Percentiles rank a stretch among this genome's conserved stretches.
Conservation (phyloP, 2,113 vertebrate genomes). For the Paratilapia polleni region DNA sequence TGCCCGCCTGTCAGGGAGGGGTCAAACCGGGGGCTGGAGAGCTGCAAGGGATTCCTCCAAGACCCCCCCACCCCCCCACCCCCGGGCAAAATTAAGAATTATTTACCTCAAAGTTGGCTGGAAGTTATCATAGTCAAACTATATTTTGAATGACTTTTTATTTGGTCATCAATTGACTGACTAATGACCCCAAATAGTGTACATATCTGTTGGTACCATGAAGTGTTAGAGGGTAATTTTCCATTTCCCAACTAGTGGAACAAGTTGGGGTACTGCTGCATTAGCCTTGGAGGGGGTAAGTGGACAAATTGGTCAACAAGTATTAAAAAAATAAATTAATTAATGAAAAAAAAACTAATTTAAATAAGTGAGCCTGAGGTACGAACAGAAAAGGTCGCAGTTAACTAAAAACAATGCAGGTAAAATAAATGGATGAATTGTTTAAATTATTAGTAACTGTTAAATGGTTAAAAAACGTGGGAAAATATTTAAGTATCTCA, state of each 20-base stretch:
- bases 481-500: background rate
- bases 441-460: background rate
- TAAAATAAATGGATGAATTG: background rate
- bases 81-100: background rate
- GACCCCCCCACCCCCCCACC: too few relatives aligned
- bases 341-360: background rate
- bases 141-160: background rate
- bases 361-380: background rate
- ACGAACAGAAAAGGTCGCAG: background rate
- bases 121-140: background rate
- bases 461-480: background rate
- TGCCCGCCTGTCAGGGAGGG: constrained; percentile 4
- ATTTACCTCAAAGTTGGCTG: background rate
- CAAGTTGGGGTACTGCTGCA: background rate
- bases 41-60: constrained; percentile 1
- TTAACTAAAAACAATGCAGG: background rate
- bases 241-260: background rate
- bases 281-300: background rate
- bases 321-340: background rate
- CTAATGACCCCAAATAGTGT: background rate
- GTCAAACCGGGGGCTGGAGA: constrained; percentile 19
- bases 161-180: background rate
- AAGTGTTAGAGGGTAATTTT: background rate
- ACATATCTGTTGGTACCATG: background rate
- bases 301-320: background rate